Conservation (phyloP, 1,140 invertebrate species). For the Cyclargus thomasi region DNA sequence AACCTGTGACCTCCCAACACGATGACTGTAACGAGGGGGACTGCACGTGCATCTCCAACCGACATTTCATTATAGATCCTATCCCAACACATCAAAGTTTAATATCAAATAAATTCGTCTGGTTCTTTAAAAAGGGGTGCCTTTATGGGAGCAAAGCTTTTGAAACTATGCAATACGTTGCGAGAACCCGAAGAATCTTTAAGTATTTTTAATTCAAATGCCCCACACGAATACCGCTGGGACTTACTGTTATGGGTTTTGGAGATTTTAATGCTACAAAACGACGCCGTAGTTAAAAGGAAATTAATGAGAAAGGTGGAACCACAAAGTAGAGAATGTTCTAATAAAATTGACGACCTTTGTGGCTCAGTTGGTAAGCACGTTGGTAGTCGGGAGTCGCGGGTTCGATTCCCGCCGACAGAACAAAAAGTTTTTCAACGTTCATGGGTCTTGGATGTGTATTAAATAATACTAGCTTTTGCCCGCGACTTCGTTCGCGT, state of each 20-base stretch:
- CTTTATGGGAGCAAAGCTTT: constrained; percentile 1
- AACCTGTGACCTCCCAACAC: background rate
- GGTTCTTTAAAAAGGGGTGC: background rate
- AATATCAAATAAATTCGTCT: background rate
- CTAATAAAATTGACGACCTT: no score
- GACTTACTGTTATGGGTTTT: background rate
- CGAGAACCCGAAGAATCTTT: background rate
- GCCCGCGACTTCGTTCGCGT: no score
- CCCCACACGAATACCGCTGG: background rate
- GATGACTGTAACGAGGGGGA: background rate
- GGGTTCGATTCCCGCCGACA: no score
- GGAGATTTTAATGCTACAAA: background rate
- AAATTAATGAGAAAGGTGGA: background rate
- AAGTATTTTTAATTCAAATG: background rate
- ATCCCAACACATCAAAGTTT: background rate
- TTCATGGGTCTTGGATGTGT: no score
- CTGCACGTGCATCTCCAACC: background rate
- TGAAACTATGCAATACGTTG: background rate
- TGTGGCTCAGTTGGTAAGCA: no score
- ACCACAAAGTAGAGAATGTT: no score
- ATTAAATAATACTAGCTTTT: no score
- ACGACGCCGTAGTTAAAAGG: background rate
- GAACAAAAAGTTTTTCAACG: no score
- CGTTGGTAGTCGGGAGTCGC: no score
- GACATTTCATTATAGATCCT: background rate